Percentiles rank a stretch among this genome's conserved stretches.
Evolutionary conservation across 2,797 vertebrate genomes (phyloP).

Genomic region (Pseudomugil gertrudae): DNA sequence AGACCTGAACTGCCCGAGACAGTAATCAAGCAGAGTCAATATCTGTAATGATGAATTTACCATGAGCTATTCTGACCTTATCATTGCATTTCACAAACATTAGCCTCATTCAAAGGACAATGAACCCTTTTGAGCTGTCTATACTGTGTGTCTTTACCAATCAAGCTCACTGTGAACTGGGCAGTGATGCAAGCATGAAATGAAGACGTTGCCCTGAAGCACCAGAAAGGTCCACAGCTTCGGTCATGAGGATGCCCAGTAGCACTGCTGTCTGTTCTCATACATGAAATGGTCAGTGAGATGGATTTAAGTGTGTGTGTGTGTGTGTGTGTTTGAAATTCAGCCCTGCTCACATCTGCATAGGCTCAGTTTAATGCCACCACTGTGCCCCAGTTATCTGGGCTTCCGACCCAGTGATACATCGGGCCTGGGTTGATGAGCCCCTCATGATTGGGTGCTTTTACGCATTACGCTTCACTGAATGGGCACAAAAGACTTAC

Average conservation of each 20-base stretch:
- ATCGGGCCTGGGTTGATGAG: slow-evolving; percentile 42
- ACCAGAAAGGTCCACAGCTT: slow-evolving; percentile 20
- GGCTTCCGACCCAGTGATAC: slow-evolving; percentile 47
- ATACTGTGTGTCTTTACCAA: slow-evolving; percentile 23
- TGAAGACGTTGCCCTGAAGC: slow-evolving; percentile 29
- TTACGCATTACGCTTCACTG: slow-evolving; percentile 73
- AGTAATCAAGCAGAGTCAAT: slow-evolving; percentile 30
- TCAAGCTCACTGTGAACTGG: slow-evolving; percentile 21
- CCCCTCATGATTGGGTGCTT: slow-evolving; percentile 64
- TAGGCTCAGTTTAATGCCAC: slow-evolving; percentile 54
- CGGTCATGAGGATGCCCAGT: slow-evolving; percentile 5
- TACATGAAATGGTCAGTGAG: slow-evolving; percentile 14
- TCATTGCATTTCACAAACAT: slow-evolving; percentile 54
- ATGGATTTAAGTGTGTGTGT: slow-evolving; percentile 26
- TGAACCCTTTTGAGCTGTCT: slow-evolving; percentile 22
- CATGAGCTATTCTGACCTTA: slow-evolving; percentile 33
- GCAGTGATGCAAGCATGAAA: slow-evolving; percentile 33
- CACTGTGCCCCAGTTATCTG: slow-evolving; percentile 66
- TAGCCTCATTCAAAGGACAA: slow-evolving; percentile 16
- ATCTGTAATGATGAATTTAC: slow-evolving; percentile 40
- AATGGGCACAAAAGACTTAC: slow-evolving; percentile 77
- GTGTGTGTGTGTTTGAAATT: slow-evolving; percentile 34
- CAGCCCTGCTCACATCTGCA: slow-evolving; percentile 43
- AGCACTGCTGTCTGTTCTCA: slow-evolving; percentile 6
- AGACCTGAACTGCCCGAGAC: neutral